Evolutionary conservation across 2,797 vertebrate genomes (phyloP).

Genomic region (Spatula clypeata): DNA sequence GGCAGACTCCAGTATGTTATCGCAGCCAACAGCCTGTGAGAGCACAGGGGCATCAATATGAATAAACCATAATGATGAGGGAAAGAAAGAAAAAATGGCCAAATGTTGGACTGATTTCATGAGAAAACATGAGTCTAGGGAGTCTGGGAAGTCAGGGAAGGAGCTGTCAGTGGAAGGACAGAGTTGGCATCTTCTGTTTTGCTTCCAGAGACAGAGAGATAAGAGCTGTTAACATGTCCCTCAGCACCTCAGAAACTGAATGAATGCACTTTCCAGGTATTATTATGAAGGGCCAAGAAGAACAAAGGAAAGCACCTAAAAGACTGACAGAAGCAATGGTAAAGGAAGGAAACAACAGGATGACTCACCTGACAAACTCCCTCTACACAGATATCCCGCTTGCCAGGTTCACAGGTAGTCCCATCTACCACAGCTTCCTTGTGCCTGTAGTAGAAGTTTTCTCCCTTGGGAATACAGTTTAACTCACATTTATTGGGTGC

Average conservation of each 20-base stretch:
- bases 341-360: background rate
- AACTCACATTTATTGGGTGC: slow-evolving; percentile 95
- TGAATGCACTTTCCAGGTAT: background rate
- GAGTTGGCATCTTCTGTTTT: background rate
- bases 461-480: slow-evolving; percentile 96
- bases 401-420: slow-evolving; percentile 93
- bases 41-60: background rate
- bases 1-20: slow-evolving; percentile 91
- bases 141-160: background rate
- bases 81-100: background rate
- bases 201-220: background rate
- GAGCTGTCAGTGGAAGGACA: background rate
- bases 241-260: background rate
- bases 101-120: background rate
- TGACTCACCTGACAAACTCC: slow-evolving; percentile 92
- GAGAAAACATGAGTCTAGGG: background rate
- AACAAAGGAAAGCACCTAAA: background rate
- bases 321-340: background rate
- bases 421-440: slow-evolving; percentile 91
- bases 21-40: slow-evolving; percentile 92
- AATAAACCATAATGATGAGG: background rate
- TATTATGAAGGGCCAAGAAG: background rate
- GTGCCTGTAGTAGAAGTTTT: slow-evolving; percentile 96
- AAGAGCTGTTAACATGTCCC: background rate
- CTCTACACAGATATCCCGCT: slow-evolving; percentile 91